These are phyloP conservation scores for Botrylloides violaceus DNA, from an alignment of 23 tunicate genomes.

Conservation along the genomic window DNA sequence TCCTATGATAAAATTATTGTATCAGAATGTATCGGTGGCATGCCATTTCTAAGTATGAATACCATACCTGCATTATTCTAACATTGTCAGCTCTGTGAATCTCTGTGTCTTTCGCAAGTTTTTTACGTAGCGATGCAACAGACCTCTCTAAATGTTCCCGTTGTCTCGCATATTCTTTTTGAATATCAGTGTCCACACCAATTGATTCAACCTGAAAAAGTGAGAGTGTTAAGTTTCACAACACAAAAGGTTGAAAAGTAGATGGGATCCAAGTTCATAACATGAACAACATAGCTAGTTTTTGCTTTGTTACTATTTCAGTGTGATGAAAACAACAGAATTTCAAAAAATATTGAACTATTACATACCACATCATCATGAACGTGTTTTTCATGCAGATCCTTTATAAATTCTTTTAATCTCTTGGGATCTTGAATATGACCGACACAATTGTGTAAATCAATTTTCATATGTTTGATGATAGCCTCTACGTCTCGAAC, in stretches of 20 bases:
- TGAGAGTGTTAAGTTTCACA: neutral
- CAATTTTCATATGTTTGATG: slow-evolving; percentile 86
- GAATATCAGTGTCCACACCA: slow-evolving; percentile 85
- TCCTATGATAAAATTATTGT: slow-evolving; percentile 32
- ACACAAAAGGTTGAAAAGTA: no score
- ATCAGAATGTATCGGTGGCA: neutral
- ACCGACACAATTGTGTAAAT: slow-evolving; percentile 94
- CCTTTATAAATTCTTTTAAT: slow-evolving; percentile 77
- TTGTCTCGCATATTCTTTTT: slow-evolving; percentile 89
- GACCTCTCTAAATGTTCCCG: slow-evolving; percentile 96
- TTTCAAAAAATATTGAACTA: no score
- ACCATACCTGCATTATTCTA: slow-evolving; percentile 85
- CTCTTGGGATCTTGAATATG: slow-evolving; percentile 94
- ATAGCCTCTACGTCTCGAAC: slow-evolving; percentile 92
- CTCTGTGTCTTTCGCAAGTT: slow-evolving; percentile 90
- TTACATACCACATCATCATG: slow-evolving; percentile 79
- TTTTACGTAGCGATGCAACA: slow-evolving; percentile 78
- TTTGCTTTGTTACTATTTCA: no score
- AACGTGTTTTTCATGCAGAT: slow-evolving; percentile 68
- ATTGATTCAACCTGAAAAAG: slow-evolving; percentile 41
- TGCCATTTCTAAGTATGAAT: no score
- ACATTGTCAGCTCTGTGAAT: slow-evolving; percentile 96
- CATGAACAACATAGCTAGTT: no score
- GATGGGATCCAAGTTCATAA: no score
- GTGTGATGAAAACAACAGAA: no score